Percentiles rank a stretch among this genome's conserved stretches.
Conservation (phyloP, 2,113 vertebrate species). For the Todiramphus chloris region DNA sequence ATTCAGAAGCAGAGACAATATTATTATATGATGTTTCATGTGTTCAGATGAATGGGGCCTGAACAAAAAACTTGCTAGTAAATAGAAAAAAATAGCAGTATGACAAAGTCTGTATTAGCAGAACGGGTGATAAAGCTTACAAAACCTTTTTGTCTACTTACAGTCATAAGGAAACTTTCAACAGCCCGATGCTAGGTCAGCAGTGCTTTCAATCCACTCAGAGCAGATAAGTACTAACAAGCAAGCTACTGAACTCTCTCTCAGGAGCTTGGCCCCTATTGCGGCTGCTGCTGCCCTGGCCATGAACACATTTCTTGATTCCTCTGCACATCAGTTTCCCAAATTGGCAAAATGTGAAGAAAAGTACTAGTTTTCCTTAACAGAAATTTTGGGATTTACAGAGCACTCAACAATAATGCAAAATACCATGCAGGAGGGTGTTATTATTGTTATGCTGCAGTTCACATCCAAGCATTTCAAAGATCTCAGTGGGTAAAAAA, state of each 20-base stretch:
- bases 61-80: neutral
- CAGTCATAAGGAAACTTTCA: neutral
- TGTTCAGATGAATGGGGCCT: neutral
- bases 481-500: neutral
- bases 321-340: neutral
- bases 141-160: neutral
- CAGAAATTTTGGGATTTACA: neutral
- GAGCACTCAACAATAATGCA: neutral
- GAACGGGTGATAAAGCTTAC: neutral
- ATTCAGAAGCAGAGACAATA: neutral
- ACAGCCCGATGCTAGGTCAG: neutral
- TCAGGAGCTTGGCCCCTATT: neutral
- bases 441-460: neutral
- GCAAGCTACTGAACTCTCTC: neutral
- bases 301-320: neutral
- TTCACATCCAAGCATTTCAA: neutral
- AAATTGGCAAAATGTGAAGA: neutral
- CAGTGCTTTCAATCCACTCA: neutral
- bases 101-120: neutral
- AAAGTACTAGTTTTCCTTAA: neutral
- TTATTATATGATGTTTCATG: neutral
- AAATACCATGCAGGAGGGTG: neutral
- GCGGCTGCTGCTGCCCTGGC: neutral
- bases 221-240: neutral
- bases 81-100: neutral